Percentiles rank a stretch among this genome's conserved stretches.
Evolutionary conservation across 2,888 invertebrate species (phyloP).

Genomic region (Brenthis hecate): DNA sequence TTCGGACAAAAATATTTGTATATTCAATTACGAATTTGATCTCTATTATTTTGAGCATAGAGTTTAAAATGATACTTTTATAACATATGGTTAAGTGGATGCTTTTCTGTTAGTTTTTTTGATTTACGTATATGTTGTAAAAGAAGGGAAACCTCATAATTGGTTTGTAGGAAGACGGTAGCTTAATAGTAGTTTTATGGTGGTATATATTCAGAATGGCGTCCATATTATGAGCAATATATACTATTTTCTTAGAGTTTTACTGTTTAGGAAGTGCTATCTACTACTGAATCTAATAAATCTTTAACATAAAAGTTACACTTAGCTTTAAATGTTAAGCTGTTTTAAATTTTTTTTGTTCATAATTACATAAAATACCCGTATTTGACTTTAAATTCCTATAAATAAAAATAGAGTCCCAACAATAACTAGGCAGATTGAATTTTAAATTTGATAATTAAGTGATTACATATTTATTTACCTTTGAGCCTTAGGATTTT

Average conservation of each 20-base stretch:
- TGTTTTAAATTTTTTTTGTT: no score
- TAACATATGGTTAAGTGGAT: conserved; percentile 7
- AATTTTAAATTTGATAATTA: no score
- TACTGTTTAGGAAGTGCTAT: no score
- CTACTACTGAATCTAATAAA: no score
- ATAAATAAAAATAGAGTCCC: no score
- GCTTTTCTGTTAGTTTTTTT: conserved; percentile 33
- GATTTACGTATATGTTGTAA: conserved; percentile 36
- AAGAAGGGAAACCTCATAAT: conserved; percentile 38
- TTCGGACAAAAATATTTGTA: not conserved
- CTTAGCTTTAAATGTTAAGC: no score
- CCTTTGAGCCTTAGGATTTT: no score
- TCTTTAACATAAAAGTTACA: no score
- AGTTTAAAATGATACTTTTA: not conserved
- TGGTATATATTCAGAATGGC: conserved; percentile 13
- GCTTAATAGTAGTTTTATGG: conserved; percentile 25
- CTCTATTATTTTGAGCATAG: not conserved
- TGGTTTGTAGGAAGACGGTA: conserved; percentile 28
- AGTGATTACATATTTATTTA: no score
- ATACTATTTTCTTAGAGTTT: not conserved
- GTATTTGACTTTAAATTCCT: no score
- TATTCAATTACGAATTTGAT: conserved; percentile 7
- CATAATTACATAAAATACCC: no score
- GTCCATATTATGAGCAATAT: conserved; percentile 1
- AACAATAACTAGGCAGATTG: no score